A percentile compares a stretch with the other conserved stretches of the same genome.
phyloP scores from a whole-genome alignment of 2,113 vertebrate species.

The Ariopsis seemanni region DNA sequence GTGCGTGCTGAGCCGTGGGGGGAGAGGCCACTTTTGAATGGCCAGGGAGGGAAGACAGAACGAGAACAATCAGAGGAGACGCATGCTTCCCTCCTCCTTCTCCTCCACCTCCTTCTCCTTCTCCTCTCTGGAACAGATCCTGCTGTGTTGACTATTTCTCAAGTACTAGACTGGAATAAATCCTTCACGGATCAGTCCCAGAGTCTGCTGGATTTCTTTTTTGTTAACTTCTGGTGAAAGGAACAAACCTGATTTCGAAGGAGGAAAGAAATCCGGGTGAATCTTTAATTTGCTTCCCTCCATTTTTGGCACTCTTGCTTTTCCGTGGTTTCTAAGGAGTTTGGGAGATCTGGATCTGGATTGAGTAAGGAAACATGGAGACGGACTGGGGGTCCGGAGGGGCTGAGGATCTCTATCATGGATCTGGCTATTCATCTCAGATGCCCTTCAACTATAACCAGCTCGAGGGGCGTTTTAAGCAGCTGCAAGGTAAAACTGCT shows the following conservation, averaged over 20 bases:
- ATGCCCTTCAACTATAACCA: slow-evolving; percentile 83
- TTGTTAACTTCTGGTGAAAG: slow-evolving; percentile 12
- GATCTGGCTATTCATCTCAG: slow-evolving; percentile 71
- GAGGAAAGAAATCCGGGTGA: slow-evolving; percentile 26
- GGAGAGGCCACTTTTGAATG: slow-evolving; percentile 56
- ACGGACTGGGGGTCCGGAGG: slow-evolving; percentile 76
- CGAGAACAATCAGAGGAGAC: slow-evolving; percentile 52
- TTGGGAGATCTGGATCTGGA: slow-evolving; percentile 26
- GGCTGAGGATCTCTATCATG: slow-evolving; percentile 76
- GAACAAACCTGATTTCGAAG: slow-evolving; percentile 6
- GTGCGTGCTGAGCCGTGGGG: slow-evolving; percentile 40
- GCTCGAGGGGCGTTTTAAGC: slow-evolving; percentile 94
- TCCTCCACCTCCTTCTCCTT: slow-evolving; percentile 7
- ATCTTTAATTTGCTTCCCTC: slow-evolving; percentile 14
- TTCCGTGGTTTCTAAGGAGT: slow-evolving; percentile 29
- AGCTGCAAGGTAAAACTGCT: slow-evolving; percentile 87
- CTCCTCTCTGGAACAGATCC: slow-evolving; percentile 56
- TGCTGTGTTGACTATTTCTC: slow-evolving; percentile 37
- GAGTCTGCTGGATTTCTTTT: slow-evolving; percentile 8
- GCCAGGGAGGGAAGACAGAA: slow-evolving; percentile 49
- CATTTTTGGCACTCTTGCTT: slow-evolving; percentile 9
- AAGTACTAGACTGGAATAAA: slow-evolving; percentile 28
- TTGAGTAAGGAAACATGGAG: slow-evolving; percentile 76
- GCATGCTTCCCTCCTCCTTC: slow-evolving; percentile 55
- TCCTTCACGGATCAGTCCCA: slow-evolving; percentile 1